Base-by-base conservation (phyloP, 2,113 vertebrate genomes). In the Sander vitreus region DNA sequence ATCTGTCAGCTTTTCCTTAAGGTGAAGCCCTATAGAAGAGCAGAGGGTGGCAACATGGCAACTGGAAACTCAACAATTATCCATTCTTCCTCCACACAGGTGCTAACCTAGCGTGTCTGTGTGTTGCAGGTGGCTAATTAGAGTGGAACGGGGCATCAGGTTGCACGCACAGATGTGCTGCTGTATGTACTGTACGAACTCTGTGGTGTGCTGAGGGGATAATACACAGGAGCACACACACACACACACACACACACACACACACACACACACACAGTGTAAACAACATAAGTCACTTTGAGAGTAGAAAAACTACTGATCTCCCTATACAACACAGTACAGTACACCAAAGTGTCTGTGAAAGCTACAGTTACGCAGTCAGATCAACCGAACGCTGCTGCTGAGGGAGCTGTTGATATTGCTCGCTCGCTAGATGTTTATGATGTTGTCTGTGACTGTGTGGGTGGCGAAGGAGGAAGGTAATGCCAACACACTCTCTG, bases 71-170 rank as follows among this genome's bases (percentile, higher is more conserved):
- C 80, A 50, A 83, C 63, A 84, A 85, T 90, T 81, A 91, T 59
- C 76, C 73, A 87, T 89, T 86, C 80, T 88, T 79, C 83, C 63
- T 82, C 68, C 78, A 83, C 80, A 63, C 89, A 93, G 90, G 89
- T 91, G 92, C 83, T 87, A 85, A 80, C 45, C 59, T 66, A 36
- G 75, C 59, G 58, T 83, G 66, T 69, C 54, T 85, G 59, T 73
- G 80, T 60, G 81, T 76, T 72, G 68, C 92, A 93, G 93, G 86
- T 86, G 91, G 89, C 88, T 92, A 90, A 93, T 92, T 91, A 83
- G 85, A 87, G 65, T 76, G 69, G 77, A 85, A 25, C 69, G 2
- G 13, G 54, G 90, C 63, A 70, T 93, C 76, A 54, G 84, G 87
- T 94, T 93, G 83, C 91, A 27, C 14, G 7, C 76, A 70, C 89